Evolutionary conservation across 2,113 vertebrate genomes (phyloP), one percentile per base, ranked within the genome.

Genomic region (Scatophagus argus): DNA sequence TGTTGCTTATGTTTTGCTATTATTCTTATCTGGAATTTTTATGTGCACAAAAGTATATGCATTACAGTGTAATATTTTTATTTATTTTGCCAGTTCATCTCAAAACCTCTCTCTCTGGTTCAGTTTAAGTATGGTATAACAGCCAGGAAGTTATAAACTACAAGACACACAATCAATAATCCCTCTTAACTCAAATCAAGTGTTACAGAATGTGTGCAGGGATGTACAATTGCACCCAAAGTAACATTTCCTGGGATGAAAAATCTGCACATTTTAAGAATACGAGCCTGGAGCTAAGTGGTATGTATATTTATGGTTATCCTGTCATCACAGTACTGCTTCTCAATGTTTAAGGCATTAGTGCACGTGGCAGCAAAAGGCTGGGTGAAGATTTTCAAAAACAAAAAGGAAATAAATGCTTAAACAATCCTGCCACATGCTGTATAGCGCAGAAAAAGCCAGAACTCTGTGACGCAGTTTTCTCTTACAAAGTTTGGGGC

Each of bases 261-360:
- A 58, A 41, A 49, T 58, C 29, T 65, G n/a, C 21, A 19, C n/a
- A 0, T 36, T 60, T 56, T 73, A 29, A 23, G 31, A 77, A 38
- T 41, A 41, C 19, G 19, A 70, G 8, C 27, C 29, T 4, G 2
- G 1, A 7, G 46, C 17, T 23, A 29, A 31, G 3, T 70, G 19
- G n/a, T 8, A n/a, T 43, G 12, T 23, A 23, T 10, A 44, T 44
- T 12, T 54, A 10, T 58, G 14, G 5, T 31, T 0, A 8, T 44
- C 8, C 25, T 52, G 34, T 63, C 29, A 36, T 36, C 12, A 27
- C 12, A 70, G 38, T n/a, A 25, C 6, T 27, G 5, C 21, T 21
- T 39, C 3, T 13, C 1, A 41, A 8, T 41, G 25, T 51, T 43
- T 51, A 8, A 12, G 21, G 8, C 3, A 21, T 19, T 27, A 52